Conservation (phyloP, 2,888 invertebrate species). For the Urechis unicinctus region DNA sequence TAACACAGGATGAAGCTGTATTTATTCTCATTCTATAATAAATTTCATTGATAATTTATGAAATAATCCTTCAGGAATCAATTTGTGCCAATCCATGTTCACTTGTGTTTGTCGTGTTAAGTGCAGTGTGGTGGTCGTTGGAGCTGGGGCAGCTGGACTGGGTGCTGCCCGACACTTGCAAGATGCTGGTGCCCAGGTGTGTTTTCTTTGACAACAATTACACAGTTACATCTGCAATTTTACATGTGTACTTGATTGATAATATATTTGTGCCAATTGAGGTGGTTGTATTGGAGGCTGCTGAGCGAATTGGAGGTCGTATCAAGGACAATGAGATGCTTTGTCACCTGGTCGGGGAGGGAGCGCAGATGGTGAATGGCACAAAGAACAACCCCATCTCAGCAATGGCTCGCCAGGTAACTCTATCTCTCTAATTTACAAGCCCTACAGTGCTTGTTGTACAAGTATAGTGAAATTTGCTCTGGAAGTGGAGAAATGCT, state of each 20-base stretch:
- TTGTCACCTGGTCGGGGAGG: conserved; percentile 46
- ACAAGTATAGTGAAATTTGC: too few species aligned
- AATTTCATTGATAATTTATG: too few species aligned
- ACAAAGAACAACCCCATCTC: conserved; percentile 53
- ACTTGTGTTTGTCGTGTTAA: too few species aligned
- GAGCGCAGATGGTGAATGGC: conserved; percentile 53
- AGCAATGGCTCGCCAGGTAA: conserved; percentile 52
- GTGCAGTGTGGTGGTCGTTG: too few species aligned
- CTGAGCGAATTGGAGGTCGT: conserved; percentile 51
- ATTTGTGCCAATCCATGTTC: too few species aligned
- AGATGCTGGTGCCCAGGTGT: conserved; percentile 49
- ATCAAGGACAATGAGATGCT: conserved; percentile 37
- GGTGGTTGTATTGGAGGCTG: conserved; percentile 53
- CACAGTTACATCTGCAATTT: not conserved
- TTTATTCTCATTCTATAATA: too few species aligned
- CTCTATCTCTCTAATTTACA: too few species aligned
- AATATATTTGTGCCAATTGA: conserved; percentile 16
- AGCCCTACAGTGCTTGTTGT: too few species aligned
- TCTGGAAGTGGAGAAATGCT: too few species aligned
- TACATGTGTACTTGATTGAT: not conserved
- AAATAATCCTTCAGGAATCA: too few species aligned
- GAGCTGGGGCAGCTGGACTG: conserved; percentile 53
- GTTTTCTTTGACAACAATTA: not conserved
- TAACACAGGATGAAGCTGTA: too few species aligned
- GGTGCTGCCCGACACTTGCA: conserved; percentile 52